These are phyloP conservation scores for Drosophila willistoni DNA, from an alignment of 1,140 invertebrate genomes.

Conservation along the genomic window DNA sequence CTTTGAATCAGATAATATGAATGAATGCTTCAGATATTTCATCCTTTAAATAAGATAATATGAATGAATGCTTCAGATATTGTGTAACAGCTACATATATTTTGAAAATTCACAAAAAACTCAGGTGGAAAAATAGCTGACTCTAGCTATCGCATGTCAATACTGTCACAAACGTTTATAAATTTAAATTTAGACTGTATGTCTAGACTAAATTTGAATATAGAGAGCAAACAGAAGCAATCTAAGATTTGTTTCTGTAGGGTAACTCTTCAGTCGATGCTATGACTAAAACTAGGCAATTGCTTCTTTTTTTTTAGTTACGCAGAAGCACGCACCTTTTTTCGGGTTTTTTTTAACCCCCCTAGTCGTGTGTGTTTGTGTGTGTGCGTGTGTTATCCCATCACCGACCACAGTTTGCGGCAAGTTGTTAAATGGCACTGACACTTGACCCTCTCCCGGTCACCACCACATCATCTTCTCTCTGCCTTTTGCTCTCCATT, in stretches of 20 bases:
- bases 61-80: no score
- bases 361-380: conserved; percentile 19
- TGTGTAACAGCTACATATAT: no score
- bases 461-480: not conserved
- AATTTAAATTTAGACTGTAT: no score
- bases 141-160: no score
- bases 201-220: no score
- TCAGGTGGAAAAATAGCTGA: no score
- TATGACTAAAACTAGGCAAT: conserved; percentile 58
- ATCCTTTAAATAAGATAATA: no score
- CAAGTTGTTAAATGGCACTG: conserved; percentile 77
- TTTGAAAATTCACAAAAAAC: no score
- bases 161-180: no score
- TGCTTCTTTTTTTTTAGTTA: conserved; percentile 25
- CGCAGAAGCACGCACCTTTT: conserved; percentile 17
- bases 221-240: no score
- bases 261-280: conserved; percentile 18
- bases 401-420: conserved; percentile 49
- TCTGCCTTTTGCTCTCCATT: not conserved
- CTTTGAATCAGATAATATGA: no score
- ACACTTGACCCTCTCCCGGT: conserved; percentile 50
- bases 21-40: no score
- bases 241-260: not conserved
- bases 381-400: conserved; percentile 36
- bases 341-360: not conserved